Conservation (phyloP, 2,113 vertebrate species). For the Scytalopus superciliaris region DNA sequence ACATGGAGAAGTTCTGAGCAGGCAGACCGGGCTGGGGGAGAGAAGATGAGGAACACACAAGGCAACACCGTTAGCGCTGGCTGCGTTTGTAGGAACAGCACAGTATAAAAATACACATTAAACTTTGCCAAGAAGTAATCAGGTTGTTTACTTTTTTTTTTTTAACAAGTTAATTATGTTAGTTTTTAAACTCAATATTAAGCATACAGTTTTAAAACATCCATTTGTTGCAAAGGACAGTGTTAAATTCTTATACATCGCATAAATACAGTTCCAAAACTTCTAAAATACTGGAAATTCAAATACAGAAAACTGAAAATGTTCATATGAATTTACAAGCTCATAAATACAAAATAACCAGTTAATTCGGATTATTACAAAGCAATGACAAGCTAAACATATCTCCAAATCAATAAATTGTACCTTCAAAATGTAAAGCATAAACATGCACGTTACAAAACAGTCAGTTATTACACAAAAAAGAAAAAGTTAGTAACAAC, state of each 20-base stretch:
- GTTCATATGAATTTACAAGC: neutral
- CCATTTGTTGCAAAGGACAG: neutral
- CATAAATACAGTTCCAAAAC: constrained; percentile 2
- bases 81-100: neutral
- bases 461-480: neutral
- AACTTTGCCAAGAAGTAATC: neutral
- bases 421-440: constrained; percentile 47
- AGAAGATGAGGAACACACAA: neutral
- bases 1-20: constrained; percentile 98
- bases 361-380: constrained; percentile 40
- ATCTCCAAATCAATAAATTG: neutral
- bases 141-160: neutral
- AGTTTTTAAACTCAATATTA: constrained; percentile 26
- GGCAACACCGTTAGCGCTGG: neutral
- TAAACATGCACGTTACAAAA: constrained; percentile 31
- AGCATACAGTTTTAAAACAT: neutral
- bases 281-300: neutral
- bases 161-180: constrained; percentile 48
- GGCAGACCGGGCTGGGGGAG: constrained; percentile 87
- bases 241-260: neutral
- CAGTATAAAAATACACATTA: neutral
- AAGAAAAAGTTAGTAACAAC: constrained; percentile 50
- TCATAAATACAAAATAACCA: neutral
- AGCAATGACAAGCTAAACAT: neutral
- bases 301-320: neutral